phyloP scores from a whole-genome alignment of 1,140 invertebrate genomes.

The Bombus superbus region DNA sequence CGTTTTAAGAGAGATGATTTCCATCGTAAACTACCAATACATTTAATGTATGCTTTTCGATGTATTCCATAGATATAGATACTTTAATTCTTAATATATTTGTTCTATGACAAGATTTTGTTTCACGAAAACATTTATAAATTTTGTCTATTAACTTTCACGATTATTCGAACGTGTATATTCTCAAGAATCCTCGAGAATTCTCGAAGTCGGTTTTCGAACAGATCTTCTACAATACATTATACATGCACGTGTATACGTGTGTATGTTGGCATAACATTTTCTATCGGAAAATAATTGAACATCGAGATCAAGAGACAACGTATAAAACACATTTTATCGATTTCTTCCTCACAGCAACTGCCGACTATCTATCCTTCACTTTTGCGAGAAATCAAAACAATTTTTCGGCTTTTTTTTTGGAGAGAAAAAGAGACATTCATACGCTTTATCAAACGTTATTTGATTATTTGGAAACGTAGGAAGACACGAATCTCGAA shows the following conservation, averaged over 20 bases:
- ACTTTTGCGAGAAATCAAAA: neutral
- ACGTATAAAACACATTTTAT: constrained; percentile 54
- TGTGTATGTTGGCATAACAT: no score
- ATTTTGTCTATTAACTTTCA: neutral
- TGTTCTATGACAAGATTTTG: neutral
- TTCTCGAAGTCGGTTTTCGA: no score
- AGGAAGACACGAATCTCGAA: neutral
- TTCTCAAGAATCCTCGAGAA: neutral
- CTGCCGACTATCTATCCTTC: no score
- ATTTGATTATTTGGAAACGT: neutral
- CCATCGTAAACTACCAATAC: no score
- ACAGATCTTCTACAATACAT: neutral
- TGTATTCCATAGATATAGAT: no score
- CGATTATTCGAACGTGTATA: neutral
- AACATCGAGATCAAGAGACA: constrained; percentile 64
- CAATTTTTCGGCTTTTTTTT: neutral
- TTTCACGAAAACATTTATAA: neutral
- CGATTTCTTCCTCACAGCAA: no score
- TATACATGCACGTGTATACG: no score
- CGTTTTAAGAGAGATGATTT: no score
- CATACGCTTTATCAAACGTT: neutral
- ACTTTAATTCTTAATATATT: neutral
- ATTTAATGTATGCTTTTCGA: no score
- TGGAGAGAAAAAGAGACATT: neutral
- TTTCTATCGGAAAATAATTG: constrained; percentile 42